Percentiles rank a stretch among this genome's conserved stretches.
Evolutionary conservation across 2,888 invertebrate species (phyloP).

Genomic region (Laspeyria flexula): DNA sequence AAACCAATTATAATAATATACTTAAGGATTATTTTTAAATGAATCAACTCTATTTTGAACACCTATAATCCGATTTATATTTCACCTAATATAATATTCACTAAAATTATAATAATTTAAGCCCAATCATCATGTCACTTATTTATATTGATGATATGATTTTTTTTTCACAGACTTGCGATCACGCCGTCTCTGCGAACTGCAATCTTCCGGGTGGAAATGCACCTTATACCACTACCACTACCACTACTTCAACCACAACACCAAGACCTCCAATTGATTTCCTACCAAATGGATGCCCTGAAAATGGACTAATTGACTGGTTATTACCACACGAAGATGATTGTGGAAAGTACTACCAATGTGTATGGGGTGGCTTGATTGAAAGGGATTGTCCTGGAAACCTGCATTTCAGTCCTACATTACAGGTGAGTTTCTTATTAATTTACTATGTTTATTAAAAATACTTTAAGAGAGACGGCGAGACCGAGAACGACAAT

Average conservation of each 20-base stretch:
- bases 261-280: neutral
- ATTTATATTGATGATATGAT: neutral
- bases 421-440: slow-evolving; percentile 38
- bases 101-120: too few relatives aligned
- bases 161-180: neutral
- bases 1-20: too few relatives aligned
- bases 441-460: neutral
- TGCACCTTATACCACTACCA: neutral
- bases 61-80: too few relatives aligned
- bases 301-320: slow-evolving; percentile 35
- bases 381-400: slow-evolving; percentile 37
- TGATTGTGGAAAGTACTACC: slow-evolving; percentile 47
- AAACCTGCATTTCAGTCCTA: slow-evolving; percentile 49
- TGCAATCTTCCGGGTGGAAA: neutral
- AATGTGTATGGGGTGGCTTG: slow-evolving; percentile 38
- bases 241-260: neutral
- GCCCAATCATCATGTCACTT: too few relatives aligned
- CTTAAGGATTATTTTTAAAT: too few relatives aligned
- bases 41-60: too few relatives aligned
- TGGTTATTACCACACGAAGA: slow-evolving; percentile 44
- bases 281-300: slow-evolving; percentile 34
- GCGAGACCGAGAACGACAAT: too few relatives aligned
- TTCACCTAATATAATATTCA: too few relatives aligned
- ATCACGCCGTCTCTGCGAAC: neutral
- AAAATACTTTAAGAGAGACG: too few relatives aligned